Base-by-base conservation (phyloP, 2,113 vertebrate genomes). In the Apteryx owenii region DNA sequence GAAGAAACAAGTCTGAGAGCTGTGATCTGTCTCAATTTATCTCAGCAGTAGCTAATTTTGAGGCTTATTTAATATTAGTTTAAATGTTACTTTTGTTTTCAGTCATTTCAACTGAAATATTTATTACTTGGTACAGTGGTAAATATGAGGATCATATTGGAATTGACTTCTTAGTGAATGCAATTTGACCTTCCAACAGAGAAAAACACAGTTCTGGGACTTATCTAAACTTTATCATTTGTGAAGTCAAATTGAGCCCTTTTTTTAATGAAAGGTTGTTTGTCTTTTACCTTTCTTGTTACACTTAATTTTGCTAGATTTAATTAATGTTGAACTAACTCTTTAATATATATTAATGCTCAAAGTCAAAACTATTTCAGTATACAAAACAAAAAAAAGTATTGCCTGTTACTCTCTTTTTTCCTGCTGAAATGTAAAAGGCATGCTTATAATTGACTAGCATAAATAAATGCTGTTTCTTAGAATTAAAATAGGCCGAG, bases 131-230 rank as follows among this genome's bases (percentile, higher is more conserved):
- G 29, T 54, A 42, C 7, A 46, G 17, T 22, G 31, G 62, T 87
- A 83, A 85, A 72, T 71, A 79, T 9, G 61, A 46, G 22, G 69
- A 38, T 5, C 0, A 0, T 65, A 50, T 23, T 83, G 69, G 53
- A 88, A 82, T 19, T 81, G 85, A 80, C 68, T 93, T 85, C 48
- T 75, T 77, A 85, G 83, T 68, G 40, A 88, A 5, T 36, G 23
- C 22, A 60, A 40, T 50, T 75, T 85, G 71, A 85, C 50, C 68
- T 93, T 88, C 50, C 89, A 83, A 50, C 4, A 70, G 6, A 95
- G 50, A 40, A 93, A 82, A 66, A 1, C n/a, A 53, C 8, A 29
- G 10, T 83, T 95, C 46, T 87, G 17, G 12, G 88, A 53, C 44
- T 69, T 81, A 33, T 11, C 8, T 81, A 60, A 85, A 73, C 44